phyloP scores from a whole-genome alignment of 2,113 vertebrate genomes.

The Megaptera novaeangliae region DNA sequence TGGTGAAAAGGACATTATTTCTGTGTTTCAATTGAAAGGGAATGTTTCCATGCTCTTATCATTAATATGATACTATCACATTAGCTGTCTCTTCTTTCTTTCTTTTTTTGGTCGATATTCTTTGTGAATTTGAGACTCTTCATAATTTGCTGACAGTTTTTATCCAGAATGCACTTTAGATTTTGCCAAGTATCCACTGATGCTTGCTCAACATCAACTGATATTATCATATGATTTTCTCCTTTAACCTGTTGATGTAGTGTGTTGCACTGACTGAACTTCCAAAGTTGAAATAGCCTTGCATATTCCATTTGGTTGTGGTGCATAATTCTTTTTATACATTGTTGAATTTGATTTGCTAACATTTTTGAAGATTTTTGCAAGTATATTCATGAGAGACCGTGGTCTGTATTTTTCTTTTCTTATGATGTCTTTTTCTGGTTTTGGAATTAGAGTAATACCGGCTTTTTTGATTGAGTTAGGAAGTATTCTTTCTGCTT shows the following conservation, averaged over 20 bases:
- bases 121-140: background rate
- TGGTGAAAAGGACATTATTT: background rate
- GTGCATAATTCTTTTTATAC: background rate
- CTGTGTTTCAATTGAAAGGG: background rate
- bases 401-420: background rate
- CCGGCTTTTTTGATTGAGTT: background rate
- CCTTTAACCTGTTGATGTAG: background rate
- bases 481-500: background rate
- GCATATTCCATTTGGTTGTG: background rate
- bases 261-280: background rate
- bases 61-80: background rate
- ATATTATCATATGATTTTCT: background rate
- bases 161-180: background rate
- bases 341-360: background rate
- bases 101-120: background rate
- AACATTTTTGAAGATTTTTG: background rate
- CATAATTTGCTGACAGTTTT: background rate
- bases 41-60: background rate
- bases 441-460: background rate
- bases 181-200: background rate
- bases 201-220: background rate
- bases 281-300: background rate
- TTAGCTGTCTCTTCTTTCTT: background rate
- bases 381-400: background rate
- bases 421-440: background rate